phyloP scores from a whole-genome alignment of 2,797 vertebrate genomes.

The Cygnus olor region DNA sequence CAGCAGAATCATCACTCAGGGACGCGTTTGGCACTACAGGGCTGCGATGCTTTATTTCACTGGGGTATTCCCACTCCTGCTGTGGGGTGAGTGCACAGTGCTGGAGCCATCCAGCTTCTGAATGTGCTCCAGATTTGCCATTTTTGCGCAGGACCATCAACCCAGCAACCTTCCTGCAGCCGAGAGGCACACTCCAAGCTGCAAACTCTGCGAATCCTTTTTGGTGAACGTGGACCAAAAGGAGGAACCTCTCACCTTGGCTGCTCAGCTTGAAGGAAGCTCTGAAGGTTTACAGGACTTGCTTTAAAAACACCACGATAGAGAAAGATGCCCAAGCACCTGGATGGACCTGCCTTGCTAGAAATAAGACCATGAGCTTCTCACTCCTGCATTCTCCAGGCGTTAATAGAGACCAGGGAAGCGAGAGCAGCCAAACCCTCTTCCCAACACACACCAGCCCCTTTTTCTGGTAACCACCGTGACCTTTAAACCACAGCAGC shows the following conservation, averaged over 20 bases:
- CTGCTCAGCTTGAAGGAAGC: neutral
- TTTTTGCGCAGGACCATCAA: fast-evolving
- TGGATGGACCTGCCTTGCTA: neutral
- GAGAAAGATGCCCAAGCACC: too few relatives aligned
- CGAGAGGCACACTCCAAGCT: neutral
- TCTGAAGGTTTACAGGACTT: neutral
- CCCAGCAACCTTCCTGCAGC: neutral
- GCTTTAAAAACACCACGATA: neutral
- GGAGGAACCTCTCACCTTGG: neutral
- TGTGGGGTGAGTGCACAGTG: neutral
- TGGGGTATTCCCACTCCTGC: neutral
- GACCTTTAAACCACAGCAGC: slow-evolving; percentile 1
- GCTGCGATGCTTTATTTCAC: neutral
- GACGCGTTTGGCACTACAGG: neutral
- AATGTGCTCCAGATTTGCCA: neutral
- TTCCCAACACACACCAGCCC: neutral
- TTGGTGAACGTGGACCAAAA: neutral
- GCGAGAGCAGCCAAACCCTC: neutral
- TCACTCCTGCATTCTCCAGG: neutral
- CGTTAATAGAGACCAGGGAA: neutral
- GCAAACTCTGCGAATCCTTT: neutral
- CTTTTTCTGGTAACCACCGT: neutral
- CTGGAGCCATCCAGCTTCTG: neutral
- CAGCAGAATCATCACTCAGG: neutral
- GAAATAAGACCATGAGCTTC: neutral